Evolutionary conservation across 53 echinoderm and acorn worm genomes (phyloP).

Genomic region (Henricia sp.): DNA sequence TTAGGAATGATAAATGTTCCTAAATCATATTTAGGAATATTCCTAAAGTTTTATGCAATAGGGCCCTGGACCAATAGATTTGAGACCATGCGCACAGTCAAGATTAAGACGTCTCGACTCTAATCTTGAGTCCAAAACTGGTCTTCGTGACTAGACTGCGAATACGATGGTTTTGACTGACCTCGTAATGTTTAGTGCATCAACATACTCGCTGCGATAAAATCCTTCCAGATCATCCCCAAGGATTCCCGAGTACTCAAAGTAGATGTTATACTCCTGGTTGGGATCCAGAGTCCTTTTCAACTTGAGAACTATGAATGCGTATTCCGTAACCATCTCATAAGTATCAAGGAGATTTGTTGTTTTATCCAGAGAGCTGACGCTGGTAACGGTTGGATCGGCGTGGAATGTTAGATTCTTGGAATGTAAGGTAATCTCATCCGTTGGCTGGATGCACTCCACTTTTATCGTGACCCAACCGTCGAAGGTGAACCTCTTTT

Average conservation of each 20-base stretch:
- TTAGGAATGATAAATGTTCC: neutral
- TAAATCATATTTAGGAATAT: neutral
- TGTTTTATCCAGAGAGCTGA: neutral
- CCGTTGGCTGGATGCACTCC: slow-evolving; percentile 24
- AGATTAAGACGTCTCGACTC: neutral
- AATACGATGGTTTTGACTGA: slow-evolving; percentile 6
- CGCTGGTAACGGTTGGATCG: slow-evolving; percentile 6
- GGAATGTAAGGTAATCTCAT: slow-evolving; percentile 28
- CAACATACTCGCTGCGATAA: slow-evolving; percentile 86
- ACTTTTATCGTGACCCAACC: slow-evolving; percentile 50
- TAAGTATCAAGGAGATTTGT: neutral
- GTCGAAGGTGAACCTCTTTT: slow-evolving; percentile 46
- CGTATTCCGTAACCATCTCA: no score
- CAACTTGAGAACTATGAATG: slow-evolving; percentile 74
- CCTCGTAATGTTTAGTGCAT: neutral
- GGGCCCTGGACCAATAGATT: neutral
- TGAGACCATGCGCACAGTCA: neutral
- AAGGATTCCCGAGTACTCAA: slow-evolving; percentile 77
- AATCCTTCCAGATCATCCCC: slow-evolving; percentile 75
- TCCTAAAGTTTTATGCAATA: neutral
- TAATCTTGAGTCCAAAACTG: neutral
- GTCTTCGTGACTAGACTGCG: neutral
- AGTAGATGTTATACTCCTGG: slow-evolving; percentile 68
- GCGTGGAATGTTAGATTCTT: slow-evolving; percentile 3
- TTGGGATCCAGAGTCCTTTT: slow-evolving; percentile 36